Conservation (phyloP, 2,888 invertebrate genomes). For the Cheilosia vernalis region DNA sequence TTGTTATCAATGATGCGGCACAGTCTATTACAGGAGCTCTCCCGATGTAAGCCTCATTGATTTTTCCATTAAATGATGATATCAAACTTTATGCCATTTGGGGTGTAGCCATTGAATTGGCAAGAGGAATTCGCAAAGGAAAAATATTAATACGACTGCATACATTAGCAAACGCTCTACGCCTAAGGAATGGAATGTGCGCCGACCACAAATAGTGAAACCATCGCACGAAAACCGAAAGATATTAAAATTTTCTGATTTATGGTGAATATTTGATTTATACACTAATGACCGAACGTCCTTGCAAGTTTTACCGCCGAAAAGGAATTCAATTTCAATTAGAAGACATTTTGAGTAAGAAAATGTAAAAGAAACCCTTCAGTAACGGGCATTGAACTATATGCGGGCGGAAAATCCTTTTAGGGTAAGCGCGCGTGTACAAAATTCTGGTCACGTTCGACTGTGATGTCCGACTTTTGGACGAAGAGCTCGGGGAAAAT, state of each 20-base stretch:
- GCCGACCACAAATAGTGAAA: conserved; percentile 34
- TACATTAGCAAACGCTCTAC: conserved; percentile 33
- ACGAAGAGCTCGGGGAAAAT: conserved; percentile 47
- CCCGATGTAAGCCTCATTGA: conserved; percentile 71
- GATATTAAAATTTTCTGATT: conserved; percentile 55
- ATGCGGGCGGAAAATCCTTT: conserved; percentile 36
- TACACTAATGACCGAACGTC: conserved; percentile 40
- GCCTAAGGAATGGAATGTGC: conserved; percentile 15
- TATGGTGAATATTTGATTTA: conserved; percentile 51
- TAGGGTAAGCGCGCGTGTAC: conserved; percentile 7
- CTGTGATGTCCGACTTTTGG: conserved; percentile 61
- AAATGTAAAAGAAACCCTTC: conserved; percentile 22
- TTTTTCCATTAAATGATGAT: conserved; percentile 73
- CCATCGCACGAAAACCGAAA: not conserved
- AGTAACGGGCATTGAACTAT: not conserved
- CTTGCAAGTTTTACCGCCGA: not conserved
- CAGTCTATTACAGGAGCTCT: conserved; percentile 22
- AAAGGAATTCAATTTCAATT: conserved; percentile 55
- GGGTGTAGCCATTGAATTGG: conserved; percentile 13
- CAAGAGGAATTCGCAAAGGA: conserved; percentile 19
- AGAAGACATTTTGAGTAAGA: conserved; percentile 24
- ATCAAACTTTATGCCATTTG: conserved; percentile 26
- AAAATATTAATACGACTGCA: conserved; percentile 55
- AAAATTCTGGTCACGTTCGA: conserved; percentile 66
- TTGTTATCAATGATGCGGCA: conserved; percentile 70